Percentiles rank a stretch among this genome's conserved stretches.
Conservation (phyloP, 2,888 invertebrate genomes). For the Torymus texanus region DNA sequence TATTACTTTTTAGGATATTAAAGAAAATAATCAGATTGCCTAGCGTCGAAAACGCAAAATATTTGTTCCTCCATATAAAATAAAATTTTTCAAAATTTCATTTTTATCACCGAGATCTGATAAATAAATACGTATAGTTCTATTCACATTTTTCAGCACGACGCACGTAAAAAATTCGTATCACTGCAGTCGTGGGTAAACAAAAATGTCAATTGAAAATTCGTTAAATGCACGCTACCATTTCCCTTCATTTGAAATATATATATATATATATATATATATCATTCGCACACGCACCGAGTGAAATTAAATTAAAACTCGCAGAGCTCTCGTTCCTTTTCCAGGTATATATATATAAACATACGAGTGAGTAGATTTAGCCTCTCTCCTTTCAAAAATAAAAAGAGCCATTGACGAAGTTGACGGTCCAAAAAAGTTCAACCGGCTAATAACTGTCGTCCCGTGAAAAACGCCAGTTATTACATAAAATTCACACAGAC, state of each 20-base stretch:
- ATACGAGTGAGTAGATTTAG: too few relatives aligned
- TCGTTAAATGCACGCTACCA: slow-evolving; percentile 36
- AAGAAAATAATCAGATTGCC: too few relatives aligned
- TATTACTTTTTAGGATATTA: too few relatives aligned
- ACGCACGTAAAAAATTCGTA: slow-evolving; percentile 9
- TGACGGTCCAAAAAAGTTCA: slow-evolving; percentile 45
- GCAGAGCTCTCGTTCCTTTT: background rate
- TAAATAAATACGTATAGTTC: background rate
- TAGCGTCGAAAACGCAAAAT: too few relatives aligned
- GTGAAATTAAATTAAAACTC: slow-evolving; percentile 48
- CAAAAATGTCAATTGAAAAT: slow-evolving; percentile 48
- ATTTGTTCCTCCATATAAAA: background rate
- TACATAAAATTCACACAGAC: slow-evolving; percentile 7
- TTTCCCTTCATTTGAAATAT: too few relatives aligned
- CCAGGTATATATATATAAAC: too few relatives aligned
- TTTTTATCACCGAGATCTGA: slow-evolving; percentile 4
- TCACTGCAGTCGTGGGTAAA: slow-evolving; percentile 10
- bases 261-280: too few relatives aligned
- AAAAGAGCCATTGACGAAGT: slow-evolving; percentile 34
- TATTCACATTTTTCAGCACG: slow-evolving; percentile 22
- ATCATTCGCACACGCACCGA: background rate
- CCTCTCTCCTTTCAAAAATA: background rate
- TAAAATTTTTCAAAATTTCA: slow-evolving; percentile 25
- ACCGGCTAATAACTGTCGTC: slow-evolving; percentile 41
- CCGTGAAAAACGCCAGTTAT: slow-evolving; percentile 36